Conservation (phyloP, 2,113 vertebrate species). For the Leptosomus discolor region DNA sequence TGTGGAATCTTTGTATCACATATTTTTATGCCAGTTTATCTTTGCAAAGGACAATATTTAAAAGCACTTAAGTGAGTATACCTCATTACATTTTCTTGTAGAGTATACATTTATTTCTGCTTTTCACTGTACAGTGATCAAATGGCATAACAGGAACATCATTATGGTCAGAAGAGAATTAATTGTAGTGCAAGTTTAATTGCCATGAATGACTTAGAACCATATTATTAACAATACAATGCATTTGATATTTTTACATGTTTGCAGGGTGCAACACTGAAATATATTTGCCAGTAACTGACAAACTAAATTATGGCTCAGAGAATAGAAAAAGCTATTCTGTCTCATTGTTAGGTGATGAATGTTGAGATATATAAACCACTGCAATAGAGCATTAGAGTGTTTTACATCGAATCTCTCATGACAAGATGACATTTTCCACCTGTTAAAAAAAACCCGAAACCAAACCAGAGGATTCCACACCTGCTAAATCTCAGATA, state of each 20-base stretch:
- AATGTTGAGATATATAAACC: background rate
- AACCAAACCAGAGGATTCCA: background rate
- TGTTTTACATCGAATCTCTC: background rate
- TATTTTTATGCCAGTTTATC: conserved; percentile 26
- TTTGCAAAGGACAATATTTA: conserved; percentile 51
- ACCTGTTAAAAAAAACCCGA: background rate
- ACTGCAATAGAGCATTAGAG: background rate
- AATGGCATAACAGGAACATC: background rate
- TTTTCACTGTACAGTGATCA: conserved; percentile 30
- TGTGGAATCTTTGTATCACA: conserved; percentile 20
- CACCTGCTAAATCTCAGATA: conserved; percentile 14
- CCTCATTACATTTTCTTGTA: background rate
- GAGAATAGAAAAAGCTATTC: background rate
- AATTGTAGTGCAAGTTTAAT: conserved; percentile 45
- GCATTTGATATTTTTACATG: background rate
- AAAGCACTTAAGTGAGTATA: conserved; percentile 54
- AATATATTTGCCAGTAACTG: conserved; percentile 15
- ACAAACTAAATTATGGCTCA: background rate
- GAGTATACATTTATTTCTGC: conserved; percentile 27
- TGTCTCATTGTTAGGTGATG: background rate
- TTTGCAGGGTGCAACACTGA: background rate
- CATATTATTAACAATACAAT: conserved; percentile 1
- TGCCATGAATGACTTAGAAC: background rate
- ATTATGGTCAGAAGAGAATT: conserved; percentile 32
- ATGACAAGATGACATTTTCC: conserved; percentile 29